A percentile compares a stretch with the other conserved stretches of the same genome.
Conservation (phyloP, 2,797 vertebrate genomes). For the Sparidentex hasta region DNA sequence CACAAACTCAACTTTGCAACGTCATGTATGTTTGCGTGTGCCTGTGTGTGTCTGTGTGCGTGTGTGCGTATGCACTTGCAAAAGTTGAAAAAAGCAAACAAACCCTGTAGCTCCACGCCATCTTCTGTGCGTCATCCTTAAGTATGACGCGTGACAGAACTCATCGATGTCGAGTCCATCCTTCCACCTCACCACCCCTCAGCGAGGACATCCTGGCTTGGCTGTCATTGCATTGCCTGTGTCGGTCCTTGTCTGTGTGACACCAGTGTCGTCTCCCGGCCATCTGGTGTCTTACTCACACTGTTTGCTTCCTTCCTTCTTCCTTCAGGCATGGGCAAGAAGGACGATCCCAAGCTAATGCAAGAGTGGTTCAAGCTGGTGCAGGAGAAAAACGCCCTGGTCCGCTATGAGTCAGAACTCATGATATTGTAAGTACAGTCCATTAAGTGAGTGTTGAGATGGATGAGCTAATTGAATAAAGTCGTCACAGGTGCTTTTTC, state of each 20-base stretch:
- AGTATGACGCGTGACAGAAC: constrained; percentile 52
- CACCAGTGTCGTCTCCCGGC: constrained; percentile 5
- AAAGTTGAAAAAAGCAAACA: constrained; percentile 43
- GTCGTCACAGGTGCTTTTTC: not conserved
- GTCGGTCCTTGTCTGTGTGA: constrained; percentile 67
- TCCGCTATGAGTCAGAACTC: constrained; percentile 98
- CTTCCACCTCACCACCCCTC: constrained; percentile 70
- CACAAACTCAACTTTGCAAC: constrained; percentile 66
- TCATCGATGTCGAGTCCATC: constrained; percentile 56
- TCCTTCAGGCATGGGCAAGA: constrained; percentile 97
- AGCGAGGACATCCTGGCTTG: constrained; percentile 82
- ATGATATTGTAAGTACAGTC: constrained; percentile 99
- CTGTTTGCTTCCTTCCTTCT: constrained; percentile 42
- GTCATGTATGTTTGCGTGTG: constrained; percentile 31
- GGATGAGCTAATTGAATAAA: not conserved
- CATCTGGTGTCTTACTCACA: constrained; percentile 18
- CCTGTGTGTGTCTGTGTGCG: constrained; percentile 17
- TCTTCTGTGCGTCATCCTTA: constrained; percentile 66
- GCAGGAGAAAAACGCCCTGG: constrained; percentile 98
- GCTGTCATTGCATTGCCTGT: constrained; percentile 81
- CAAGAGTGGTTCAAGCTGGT: constrained; percentile 99
- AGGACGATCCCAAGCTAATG: constrained; percentile 99
- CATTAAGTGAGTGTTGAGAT: not conserved
- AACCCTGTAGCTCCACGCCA: constrained; percentile 72
- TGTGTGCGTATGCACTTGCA: constrained; percentile 20